These are phyloP conservation scores for Apostichopus californicus DNA, from an alignment of 35 echinoderm and acorn worm species.

Conservation along the genomic window DNA sequence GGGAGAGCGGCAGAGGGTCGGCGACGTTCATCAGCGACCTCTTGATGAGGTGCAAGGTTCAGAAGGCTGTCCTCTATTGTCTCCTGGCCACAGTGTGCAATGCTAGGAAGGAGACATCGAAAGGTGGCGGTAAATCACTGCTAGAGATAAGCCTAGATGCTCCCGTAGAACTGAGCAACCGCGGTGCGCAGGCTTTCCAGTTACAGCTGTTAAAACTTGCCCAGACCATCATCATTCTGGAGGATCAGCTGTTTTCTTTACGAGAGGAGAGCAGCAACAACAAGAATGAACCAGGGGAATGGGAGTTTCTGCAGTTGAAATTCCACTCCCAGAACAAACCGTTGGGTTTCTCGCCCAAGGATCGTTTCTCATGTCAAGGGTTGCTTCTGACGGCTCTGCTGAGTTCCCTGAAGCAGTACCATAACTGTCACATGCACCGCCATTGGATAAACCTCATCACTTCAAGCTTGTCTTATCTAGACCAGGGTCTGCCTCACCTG, in stretches of 20 bases:
- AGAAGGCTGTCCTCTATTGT: conserved; percentile 92
- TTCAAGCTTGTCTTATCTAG: conserved; percentile 82
- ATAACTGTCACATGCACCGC: conserved; percentile 91
- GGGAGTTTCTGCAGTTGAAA: conserved; percentile 82
- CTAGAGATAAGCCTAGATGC: conserved; percentile 81
- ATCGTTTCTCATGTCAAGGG: conserved; percentile 78
- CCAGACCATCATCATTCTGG: conserved; percentile 87
- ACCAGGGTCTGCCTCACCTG: conserved; percentile 79
- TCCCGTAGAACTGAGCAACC: conserved; percentile 54
- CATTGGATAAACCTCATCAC: conserved; percentile 94
- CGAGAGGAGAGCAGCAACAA: conserved; percentile 64
- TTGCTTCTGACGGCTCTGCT: conserved; percentile 82
- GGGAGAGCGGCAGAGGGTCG: conserved; percentile 77
- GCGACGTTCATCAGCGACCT: conserved; percentile 98
- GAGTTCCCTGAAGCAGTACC: conserved; percentile 88
- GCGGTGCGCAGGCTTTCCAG: conserved; percentile 91
- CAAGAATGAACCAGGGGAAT: conserved; percentile 60
- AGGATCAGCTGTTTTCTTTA: conserved; percentile 91
- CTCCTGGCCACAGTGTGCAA: conserved; percentile 86
- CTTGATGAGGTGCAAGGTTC: conserved; percentile 86
- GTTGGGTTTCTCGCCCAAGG: conserved; percentile 73
- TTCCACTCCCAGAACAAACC: conserved; percentile 76
- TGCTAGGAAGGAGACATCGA: conserved; percentile 39
- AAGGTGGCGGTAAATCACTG: conserved; percentile 26
- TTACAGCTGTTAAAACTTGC: conserved; percentile 86